Evolutionary conservation across 2,113 vertebrate species (phyloP), one percentile per base, ranked within the genome.

Genomic region (Aix galericulata): DNA sequence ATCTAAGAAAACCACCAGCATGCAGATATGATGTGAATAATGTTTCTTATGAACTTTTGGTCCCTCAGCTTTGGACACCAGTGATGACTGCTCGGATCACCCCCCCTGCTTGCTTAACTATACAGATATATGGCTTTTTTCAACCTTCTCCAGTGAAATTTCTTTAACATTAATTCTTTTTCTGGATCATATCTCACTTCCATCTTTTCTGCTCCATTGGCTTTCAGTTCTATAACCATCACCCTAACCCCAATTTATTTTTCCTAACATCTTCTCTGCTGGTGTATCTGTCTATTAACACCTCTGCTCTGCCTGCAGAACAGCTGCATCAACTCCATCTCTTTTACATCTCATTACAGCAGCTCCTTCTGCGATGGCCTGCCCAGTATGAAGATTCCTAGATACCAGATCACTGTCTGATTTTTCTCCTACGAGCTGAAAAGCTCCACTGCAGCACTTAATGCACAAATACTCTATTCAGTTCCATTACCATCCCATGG

Each of bases 271-370:
- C 59, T 94, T 87, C 53, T 94, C 63, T 93, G 67, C 83, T 86
- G 71, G 11, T 94, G 86, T n/a, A 11, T 94, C 78, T 94, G 56
- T 52, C 86, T 91, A 76, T 95, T 91, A 94, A 84, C 86, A 93
- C 91, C 77, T 89, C 88, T 89, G 42, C 20, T 73, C 63, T 85
- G 67, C 88, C 80, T 86, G 73, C 8, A 12, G 93, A 84, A 76
- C 75, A 89, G 55, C 86, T 87, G 71, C 86, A 87, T 59, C 74
- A 75, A 32, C 62, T 86, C 80, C 32, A 17, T 86, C 71, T 75
- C 71, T 87, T 92, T 79, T 94, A 69, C 71, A 94, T 86, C 52
- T 92, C 74, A 80, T 95, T 88, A 73, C 44, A 91, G 79, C 48
- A 89, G 50, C 66, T 88, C 44, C 77, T 91, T 86, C 86, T 60